Evolutionary conservation across 2,113 vertebrate genomes (phyloP), one percentile per base, ranked within the genome.

Genomic region (Ursus arctos): DNA sequence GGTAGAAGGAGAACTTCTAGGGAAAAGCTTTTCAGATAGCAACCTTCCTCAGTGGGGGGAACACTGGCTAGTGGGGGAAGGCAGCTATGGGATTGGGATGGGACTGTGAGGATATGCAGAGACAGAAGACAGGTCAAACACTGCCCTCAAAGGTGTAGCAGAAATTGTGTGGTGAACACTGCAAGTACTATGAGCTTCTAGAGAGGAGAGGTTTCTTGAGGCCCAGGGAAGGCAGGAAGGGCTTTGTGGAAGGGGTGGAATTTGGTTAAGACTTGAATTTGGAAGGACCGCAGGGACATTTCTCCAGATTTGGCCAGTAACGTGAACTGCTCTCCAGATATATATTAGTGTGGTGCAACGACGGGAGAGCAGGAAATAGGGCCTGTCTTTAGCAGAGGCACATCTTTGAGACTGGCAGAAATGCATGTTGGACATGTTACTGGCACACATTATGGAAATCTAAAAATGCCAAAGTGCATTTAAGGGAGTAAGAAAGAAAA

Each of bases 341-440:
- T 14, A 21, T 0, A 1, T 15, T 16, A 6, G 14, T 21, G 33
- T 6, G 7, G 0, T 7, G 18, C 18, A 18, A 0, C 4, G 40
- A 1, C 14, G 8, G 49, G 4, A 43, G 36, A 65, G 51, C 0
- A 1, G 7, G 33, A 14, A 16, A 15, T 13, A 7, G 24, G 53
- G 31, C 26, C 31, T 53, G 13, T 19, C 22, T 40, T 79, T 11
- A 36, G 63, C 47, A 55, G 47, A 80, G 18, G 4, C 31, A 4
- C 22, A 12, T 47, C 57, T 79, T 19, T 31, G 33, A 85, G 59
- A 33, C 36, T 4, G 26, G 15, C 26, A 36, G 51, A 43, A 88
- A 43, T 40, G 26, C 49, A 69, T 51, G 9, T 6, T 65, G 61
- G 21, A 0, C 21, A 26, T 43, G 43, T 26, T 19, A 63, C 47